phyloP scores from a whole-genome alignment of 2,888 invertebrate genomes.

The Crematogaster levior region DNA sequence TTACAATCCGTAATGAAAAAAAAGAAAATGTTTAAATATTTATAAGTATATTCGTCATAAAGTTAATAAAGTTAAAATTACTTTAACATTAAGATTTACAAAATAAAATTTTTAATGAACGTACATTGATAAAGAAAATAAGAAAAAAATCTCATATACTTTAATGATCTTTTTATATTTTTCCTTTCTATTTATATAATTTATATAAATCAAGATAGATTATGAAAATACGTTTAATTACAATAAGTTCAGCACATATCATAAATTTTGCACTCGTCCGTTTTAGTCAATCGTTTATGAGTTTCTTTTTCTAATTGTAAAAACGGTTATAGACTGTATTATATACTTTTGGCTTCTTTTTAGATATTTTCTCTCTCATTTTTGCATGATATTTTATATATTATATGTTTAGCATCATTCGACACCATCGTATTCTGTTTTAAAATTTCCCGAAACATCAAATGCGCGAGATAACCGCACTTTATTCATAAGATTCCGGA shows the following conservation, averaged over 20 bases:
- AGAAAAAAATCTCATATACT: background rate
- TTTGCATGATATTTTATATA: background rate
- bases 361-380: background rate
- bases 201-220: background rate
- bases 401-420: constrained; percentile 14
- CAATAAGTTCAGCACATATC: constrained; percentile 14
- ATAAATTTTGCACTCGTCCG: constrained; percentile 27
- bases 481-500: constrained; percentile 1
- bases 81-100: background rate
- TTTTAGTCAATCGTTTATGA: background rate
- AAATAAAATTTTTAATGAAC: background rate
- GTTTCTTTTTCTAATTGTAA: constrained; percentile 13
- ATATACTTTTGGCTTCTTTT: background rate
- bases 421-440: background rate
- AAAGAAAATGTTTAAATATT: background rate
- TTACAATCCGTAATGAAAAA: background rate
- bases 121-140: background rate
- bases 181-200: background rate
- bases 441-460: background rate
- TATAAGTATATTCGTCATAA: background rate
- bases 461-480: background rate
- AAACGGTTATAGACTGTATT: background rate
- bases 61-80: background rate
- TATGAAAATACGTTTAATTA: constrained; percentile 23
- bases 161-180: background rate